Conservation (phyloP, 2,888 invertebrate genomes). For the Listrodromus nycthemerus region DNA sequence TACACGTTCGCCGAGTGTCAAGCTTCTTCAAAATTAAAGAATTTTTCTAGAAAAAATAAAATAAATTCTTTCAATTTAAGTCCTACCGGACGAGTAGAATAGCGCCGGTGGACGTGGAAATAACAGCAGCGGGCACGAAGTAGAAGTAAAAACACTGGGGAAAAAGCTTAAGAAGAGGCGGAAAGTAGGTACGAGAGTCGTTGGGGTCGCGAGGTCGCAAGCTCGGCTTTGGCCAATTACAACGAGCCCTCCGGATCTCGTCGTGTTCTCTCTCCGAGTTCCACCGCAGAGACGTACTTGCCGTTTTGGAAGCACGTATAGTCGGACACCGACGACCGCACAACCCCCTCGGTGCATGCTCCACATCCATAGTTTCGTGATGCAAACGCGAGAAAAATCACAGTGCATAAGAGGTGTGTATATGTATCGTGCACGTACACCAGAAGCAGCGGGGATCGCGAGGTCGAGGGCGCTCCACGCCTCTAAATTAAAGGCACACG, state of each 20-base stretch:
- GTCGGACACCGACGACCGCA: constrained; percentile 39
- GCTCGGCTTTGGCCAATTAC: constrained; percentile 58
- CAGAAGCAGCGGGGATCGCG: constrained; percentile 72
- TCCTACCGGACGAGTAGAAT: neutral
- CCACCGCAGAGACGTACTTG: constrained; percentile 36
- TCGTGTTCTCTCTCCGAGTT: constrained; percentile 7
- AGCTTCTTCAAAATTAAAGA: neutral
- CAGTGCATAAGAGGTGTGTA: constrained; percentile 60
- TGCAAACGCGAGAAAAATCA: constrained; percentile 52
- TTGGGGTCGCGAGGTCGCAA: constrained; percentile 49
- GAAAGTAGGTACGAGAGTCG: constrained; percentile 10
- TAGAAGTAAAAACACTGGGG: neutral
- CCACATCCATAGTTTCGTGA: neutral
- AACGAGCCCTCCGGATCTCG: constrained; percentile 51
- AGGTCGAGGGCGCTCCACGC: constrained; percentile 82
- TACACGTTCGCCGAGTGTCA: neutral
- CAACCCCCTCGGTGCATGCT: constrained; percentile 11
- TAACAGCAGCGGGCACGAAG: neutral
- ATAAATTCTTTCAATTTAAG: too few relatives aligned
- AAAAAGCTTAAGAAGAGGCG: neutral
- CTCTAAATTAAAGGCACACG: constrained; percentile 83
- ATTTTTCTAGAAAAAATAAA: neutral
- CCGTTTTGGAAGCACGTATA: constrained; percentile 36
- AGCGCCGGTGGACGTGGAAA: neutral
- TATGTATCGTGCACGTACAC: constrained; percentile 55